phyloP scores from a whole-genome alignment of 1,140 invertebrate species.

The Procambarus clarkii region DNA sequence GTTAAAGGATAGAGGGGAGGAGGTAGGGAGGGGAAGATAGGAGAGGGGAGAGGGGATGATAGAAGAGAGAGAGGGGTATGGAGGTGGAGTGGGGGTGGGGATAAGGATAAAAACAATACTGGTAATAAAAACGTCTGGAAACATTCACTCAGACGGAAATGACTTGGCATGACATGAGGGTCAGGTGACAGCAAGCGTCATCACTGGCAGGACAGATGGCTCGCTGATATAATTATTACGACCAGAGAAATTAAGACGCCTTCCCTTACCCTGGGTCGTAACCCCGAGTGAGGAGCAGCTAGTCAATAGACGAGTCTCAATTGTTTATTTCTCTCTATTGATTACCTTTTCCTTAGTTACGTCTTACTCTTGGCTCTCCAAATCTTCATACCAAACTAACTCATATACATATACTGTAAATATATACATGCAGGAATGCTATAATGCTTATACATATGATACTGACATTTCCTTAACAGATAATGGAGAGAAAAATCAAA shows the following conservation, averaged over 20 bases:
- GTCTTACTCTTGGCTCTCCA: too few relatives aligned
- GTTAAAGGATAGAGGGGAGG: neutral
- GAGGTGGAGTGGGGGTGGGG: too few relatives aligned
- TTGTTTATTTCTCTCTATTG: neutral
- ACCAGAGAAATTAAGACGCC: neutral
- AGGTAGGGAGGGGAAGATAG: too few relatives aligned
- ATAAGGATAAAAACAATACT: constrained; percentile 3
- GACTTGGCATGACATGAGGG: constrained; percentile 26
- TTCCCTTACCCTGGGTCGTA: neutral
- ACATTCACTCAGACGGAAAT: constrained; percentile 36
- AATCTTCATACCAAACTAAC: too few relatives aligned
- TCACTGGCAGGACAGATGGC: neutral
- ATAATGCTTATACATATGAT: neutral
- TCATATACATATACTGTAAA: too few relatives aligned
- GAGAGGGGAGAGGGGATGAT: too few relatives aligned
- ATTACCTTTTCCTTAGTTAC: too few relatives aligned
- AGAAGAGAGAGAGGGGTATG: too few relatives aligned
- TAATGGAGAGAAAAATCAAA: neutral
- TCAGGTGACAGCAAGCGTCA: constrained; percentile 29
- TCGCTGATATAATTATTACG: neutral
- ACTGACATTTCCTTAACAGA: neutral
- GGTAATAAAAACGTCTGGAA: constrained; percentile 27
- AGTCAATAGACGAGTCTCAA: neutral
- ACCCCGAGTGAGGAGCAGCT: neutral
- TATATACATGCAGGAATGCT: too few relatives aligned